Percentiles rank a stretch among this genome's conserved stretches.
phyloP scores from a whole-genome alignment of 2,797 vertebrate species.

The Pteronotus mesoamericanus region DNA sequence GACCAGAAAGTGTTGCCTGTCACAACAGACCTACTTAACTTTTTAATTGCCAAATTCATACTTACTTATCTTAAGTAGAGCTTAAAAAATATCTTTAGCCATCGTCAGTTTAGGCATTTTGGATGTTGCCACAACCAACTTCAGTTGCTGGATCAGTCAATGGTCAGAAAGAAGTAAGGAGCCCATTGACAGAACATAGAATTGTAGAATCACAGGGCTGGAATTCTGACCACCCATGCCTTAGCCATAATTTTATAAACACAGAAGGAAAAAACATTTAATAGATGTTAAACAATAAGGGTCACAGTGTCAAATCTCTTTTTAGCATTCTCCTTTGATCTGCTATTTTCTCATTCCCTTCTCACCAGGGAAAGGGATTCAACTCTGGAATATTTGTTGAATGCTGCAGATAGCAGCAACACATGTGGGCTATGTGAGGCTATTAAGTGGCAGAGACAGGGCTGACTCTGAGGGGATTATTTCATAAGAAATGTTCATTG shows the following conservation, averaged over 20 bases:
- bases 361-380: not conserved
- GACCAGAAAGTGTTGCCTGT: not conserved
- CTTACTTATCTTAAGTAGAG: not conserved
- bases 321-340: slow-evolving; percentile 13
- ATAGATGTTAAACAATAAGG: slow-evolving; percentile 4
- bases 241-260: not conserved
- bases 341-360: slow-evolving; percentile 28
- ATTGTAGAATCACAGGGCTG: not conserved
- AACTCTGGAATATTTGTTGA: not conserved
- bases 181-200: not conserved
- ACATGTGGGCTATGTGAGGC: not conserved
- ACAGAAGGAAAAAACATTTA: not conserved
- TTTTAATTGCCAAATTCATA: not conserved
- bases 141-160: not conserved
- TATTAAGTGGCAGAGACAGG: not conserved
- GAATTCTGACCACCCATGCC: not conserved
- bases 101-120: not conserved
- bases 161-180: not conserved
- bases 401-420: not conserved
- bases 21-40: not conserved
- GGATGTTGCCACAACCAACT: not conserved
- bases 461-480: not conserved
- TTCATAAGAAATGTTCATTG: not conserved
- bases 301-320: not conserved
- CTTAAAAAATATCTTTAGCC: not conserved